A percentile compares a stretch with the other conserved stretches of the same genome.
These are phyloP conservation scores for Rhyacophila brunnea DNA, from an alignment of 1,140 invertebrate genomes.

Conservation along the genomic window DNA sequence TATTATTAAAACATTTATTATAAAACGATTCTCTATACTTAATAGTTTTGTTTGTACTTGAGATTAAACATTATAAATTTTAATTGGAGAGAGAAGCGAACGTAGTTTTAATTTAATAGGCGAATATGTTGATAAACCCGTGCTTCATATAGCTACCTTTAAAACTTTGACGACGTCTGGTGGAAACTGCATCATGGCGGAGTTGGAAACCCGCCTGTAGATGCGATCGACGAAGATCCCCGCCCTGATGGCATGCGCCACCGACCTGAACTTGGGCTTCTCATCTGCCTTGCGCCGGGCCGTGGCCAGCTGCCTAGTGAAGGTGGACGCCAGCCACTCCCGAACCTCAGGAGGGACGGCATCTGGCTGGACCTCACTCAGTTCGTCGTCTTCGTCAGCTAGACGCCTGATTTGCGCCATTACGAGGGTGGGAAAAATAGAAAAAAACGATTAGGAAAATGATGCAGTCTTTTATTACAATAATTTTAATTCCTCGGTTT, in stretches of 20 bases:
- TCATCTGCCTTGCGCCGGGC: constrained; percentile 72
- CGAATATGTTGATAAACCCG: too few relatives aligned
- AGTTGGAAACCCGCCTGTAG: constrained; percentile 84
- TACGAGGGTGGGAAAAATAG: not conserved
- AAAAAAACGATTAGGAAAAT: constrained; percentile 4
- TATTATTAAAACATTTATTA: too few relatives aligned
- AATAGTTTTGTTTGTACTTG: too few relatives aligned
- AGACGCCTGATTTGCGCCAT: constrained; percentile 56
- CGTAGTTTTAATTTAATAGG: too few relatives aligned
- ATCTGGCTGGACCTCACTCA: constrained; percentile 88
- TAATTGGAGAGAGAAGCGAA: too few relatives aligned
- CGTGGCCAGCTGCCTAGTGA: constrained; percentile 84
- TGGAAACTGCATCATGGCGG: constrained; percentile 86
- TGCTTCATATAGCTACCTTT: too few relatives aligned
- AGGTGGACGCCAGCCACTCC: constrained; percentile 97
- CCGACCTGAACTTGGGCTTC: constrained; percentile 87
- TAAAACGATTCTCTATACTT: too few relatives aligned
- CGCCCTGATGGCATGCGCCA: constrained; percentile 95
- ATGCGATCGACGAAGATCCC: constrained; percentile 97
- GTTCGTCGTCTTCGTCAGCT: constrained; percentile 89
- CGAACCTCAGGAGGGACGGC: constrained; percentile 93
- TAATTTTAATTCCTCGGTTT: too few relatives aligned
- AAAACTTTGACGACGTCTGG: constrained; percentile 82
- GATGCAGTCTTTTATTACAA: too few relatives aligned
- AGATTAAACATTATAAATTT: too few relatives aligned